A percentile compares a stretch with the other conserved stretches of the same genome.
Evolutionary conservation across 1,140 invertebrate genomes (phyloP).

Genomic region (Holcopasites calliopsidis): DNA sequence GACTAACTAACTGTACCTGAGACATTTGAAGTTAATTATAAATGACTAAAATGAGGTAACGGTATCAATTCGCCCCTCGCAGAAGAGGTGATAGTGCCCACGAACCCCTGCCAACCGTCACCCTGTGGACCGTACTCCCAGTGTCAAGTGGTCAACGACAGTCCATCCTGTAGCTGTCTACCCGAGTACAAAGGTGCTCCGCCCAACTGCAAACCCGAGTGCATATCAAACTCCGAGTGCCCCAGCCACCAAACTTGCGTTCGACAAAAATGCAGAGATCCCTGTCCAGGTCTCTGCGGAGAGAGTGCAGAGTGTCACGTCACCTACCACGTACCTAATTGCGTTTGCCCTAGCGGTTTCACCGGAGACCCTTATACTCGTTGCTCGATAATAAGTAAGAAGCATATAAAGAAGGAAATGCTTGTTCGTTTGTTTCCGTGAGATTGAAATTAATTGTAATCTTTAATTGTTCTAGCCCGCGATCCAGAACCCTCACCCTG

Average conservation of each 20-base stretch:
- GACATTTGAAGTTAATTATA: slow-evolving; percentile 77
- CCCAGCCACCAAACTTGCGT: slow-evolving; percentile 83
- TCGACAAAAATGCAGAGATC: slow-evolving; percentile 85
- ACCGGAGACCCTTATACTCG: slow-evolving; percentile 82
- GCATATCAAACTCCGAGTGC: slow-evolving; percentile 83
- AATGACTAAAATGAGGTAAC: slow-evolving; percentile 31
- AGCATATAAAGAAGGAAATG: not conserved
- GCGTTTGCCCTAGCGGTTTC: slow-evolving; percentile 81
- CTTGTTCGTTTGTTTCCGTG: too few relatives aligned
- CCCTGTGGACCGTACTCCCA: slow-evolving; percentile 87
- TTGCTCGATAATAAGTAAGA: slow-evolving; percentile 79
- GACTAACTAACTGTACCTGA: slow-evolving; percentile 69
- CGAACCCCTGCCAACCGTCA: slow-evolving; percentile 77
- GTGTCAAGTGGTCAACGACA: slow-evolving; percentile 82
- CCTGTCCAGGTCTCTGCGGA: slow-evolving; percentile 85
- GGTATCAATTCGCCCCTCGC: slow-evolving; percentile 35
- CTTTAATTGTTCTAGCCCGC: slow-evolving; percentile 27
- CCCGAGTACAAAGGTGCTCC: slow-evolving; percentile 82
- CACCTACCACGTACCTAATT: slow-evolving; percentile 83
- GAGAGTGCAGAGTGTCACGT: slow-evolving; percentile 82
- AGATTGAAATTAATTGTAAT: slow-evolving; percentile 11
- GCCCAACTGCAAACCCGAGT: slow-evolving; percentile 83
- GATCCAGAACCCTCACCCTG: slow-evolving; percentile 77
- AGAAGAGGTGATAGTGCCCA: slow-evolving; percentile 51
- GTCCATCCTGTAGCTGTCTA: slow-evolving; percentile 84